phyloP scores from a whole-genome alignment of 2,888 invertebrate genomes.

The Mechanitis messenoides region DNA sequence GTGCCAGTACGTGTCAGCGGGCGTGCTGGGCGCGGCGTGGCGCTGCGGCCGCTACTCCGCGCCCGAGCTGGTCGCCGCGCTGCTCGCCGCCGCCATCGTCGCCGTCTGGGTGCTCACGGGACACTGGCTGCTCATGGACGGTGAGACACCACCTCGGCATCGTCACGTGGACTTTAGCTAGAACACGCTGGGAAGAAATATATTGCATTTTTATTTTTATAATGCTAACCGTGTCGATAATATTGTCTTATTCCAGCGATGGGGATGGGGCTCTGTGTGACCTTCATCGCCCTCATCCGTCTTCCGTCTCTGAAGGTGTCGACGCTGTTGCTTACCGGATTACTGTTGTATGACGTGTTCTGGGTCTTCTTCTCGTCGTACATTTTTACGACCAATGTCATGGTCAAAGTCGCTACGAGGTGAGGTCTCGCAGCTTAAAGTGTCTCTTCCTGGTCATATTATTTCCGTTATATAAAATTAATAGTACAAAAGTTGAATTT shows the following conservation, averaged over 20 bases:
- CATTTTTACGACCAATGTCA: slow-evolving; percentile 98
- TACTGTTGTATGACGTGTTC: slow-evolving; percentile 97
- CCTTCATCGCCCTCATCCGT: slow-evolving; percentile 97
- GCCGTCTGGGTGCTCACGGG: slow-evolving; percentile 98
- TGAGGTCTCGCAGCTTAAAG: slow-evolving; percentile 27
- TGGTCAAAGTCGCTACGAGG: slow-evolving; percentile 91
- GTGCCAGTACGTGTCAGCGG: slow-evolving; percentile 90
- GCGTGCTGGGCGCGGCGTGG: slow-evolving; percentile 79
- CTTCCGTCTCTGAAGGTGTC: slow-evolving; percentile 95
- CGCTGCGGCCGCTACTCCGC: slow-evolving; percentile 96
- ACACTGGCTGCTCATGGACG: slow-evolving; percentile 98
- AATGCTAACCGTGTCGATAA: too few species aligned
- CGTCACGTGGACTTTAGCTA: too few species aligned
- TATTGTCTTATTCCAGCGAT: slow-evolving; percentile 79
- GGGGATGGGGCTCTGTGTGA: slow-evolving; percentile 98
- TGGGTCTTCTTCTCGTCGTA: slow-evolving; percentile 99
- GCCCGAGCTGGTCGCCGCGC: slow-evolving; percentile 95
- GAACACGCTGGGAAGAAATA: too few species aligned
- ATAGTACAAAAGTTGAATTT: too few species aligned
- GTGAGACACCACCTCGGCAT: slow-evolving; percentile 55
- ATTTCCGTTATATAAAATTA: too few species aligned
- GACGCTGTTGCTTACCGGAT: slow-evolving; percentile 93
- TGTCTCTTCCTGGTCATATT: too few species aligned
- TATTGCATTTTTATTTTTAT: too few species aligned
- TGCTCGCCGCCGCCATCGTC: slow-evolving; percentile 93